A percentile compares a stretch with the other conserved stretches of the same genome.
These are phyloP conservation scores for Vollenhovia emeryi DNA, from an alignment of 1,140 invertebrate genomes.

Conservation along the genomic window DNA sequence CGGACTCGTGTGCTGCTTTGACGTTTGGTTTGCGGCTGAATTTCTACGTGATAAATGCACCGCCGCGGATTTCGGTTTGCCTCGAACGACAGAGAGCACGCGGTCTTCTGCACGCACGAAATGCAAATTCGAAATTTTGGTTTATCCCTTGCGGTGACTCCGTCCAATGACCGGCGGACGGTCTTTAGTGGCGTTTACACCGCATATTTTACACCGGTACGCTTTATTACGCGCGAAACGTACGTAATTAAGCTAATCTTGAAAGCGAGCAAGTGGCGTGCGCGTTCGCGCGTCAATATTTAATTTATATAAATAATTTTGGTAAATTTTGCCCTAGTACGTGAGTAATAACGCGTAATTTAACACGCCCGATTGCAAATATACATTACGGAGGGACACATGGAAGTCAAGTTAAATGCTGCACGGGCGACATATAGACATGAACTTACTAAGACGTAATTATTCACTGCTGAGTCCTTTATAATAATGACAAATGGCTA, in stretches of 20 bases:
- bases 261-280: neutral
- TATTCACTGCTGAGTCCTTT: constrained; percentile 80
- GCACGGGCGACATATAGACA: constrained; percentile 12
- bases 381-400: neutral
- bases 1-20: constrained; percentile 37
- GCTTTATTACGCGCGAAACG: constrained; percentile 9
- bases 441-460: constrained; percentile 77
- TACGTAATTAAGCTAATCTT: constrained; percentile 4
- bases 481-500: constrained; percentile 81
- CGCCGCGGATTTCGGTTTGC: neutral
- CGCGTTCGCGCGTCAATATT: neutral
- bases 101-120: constrained; percentile 41
- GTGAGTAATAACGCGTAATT: constrained; percentile 17
- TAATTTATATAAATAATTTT: constrained; percentile 26
- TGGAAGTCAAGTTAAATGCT: constrained; percentile 37
- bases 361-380: neutral
- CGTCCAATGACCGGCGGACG: neutral
- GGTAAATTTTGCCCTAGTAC: neutral
- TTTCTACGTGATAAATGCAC: constrained; percentile 58
- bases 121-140: constrained; percentile 53
- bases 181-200: constrained; percentile 1
- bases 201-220: constrained; percentile 7
- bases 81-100: neutral
- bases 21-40: constrained; percentile 56
- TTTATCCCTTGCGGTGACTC: constrained; percentile 22